Conservation (phyloP, 2,888 invertebrate species). For the Thymelicus acteon region DNA sequence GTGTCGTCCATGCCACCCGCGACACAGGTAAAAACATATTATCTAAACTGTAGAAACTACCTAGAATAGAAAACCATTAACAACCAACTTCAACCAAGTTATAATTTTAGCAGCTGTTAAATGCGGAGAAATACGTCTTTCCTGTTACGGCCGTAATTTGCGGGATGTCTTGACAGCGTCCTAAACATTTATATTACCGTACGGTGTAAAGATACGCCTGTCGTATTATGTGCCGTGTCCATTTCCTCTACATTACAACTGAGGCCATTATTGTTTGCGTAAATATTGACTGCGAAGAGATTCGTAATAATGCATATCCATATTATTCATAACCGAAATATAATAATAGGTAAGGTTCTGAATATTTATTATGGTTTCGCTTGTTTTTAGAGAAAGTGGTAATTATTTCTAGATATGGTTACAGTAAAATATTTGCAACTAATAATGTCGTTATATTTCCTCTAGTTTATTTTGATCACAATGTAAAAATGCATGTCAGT, state of each 20-base stretch:
- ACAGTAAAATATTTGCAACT: no score
- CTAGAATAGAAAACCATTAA: slow-evolving; percentile 2
- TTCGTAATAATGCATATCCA: no score
- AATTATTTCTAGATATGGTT: no score
- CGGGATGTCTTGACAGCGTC: slow-evolving; percentile 23
- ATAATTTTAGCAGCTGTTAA: slow-evolving; percentile 32
- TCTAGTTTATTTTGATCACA: no score
- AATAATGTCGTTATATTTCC: no score
- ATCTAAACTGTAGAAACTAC: background rate
- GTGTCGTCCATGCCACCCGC: no score
- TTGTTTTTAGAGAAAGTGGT: no score
- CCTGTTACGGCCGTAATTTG: slow-evolving; percentile 28
- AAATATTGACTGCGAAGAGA: slow-evolving; percentile 48
- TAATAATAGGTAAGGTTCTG: no score
- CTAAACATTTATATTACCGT: slow-evolving; percentile 38
- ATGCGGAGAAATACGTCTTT: slow-evolving; percentile 19
- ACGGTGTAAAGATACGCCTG: slow-evolving; percentile 47
- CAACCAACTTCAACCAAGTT: background rate
- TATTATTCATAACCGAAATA: no score
- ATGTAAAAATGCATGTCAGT: no score
- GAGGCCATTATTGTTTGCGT: slow-evolving; percentile 47
- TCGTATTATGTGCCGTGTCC: slow-evolving; percentile 47
- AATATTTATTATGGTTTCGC: no score
- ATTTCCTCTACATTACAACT: slow-evolving; percentile 43
- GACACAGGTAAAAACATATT: no score